Base-by-base conservation (phyloP, 2,113 vertebrate species). In the Carettochelys insculpta region DNA sequence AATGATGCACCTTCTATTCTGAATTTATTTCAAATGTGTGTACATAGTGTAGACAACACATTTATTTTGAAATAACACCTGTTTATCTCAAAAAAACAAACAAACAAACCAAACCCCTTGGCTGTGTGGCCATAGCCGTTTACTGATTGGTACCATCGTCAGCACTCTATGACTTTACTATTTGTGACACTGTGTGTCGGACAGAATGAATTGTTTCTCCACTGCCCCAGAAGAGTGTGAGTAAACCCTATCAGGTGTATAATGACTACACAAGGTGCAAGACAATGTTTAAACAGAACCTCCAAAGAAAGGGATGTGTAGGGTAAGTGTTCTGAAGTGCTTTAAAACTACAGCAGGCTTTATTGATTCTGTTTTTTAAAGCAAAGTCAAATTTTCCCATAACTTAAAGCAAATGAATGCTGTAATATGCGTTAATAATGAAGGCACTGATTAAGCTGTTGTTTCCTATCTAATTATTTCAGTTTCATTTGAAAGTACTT, bases 391-490 rank as follows among this genome's bases (percentile, higher is more conserved):
- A 52, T 61, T 73, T 93, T 85, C 77, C 6, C 58, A 20, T 71
- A 86, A 85, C 11, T 41, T 92, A 82, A 41, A 92, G 68, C 4
- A 91, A 47, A 91, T 93, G 20, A 61, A 71, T 82, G 90, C 86
- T 76, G 11, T 82, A 78, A 89, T 89, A 34, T 76, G 83, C 17
- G 83, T 84, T 76, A 77, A 50, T 91, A 47, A 80, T 85, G 65
- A 88, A 87, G 93, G 52, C 19, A 43, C 68, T 85, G 90, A 78
- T 75, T 85, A 88, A 80, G 16, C 24, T 61, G 54, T 9, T 80
- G 34, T 65, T 80, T 82, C 78, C 82, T 87, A 27, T 82, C 71
- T 83, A 93, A 89, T 90, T 93, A 47, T 83, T 94, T 89, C 89
- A 31, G 76, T n/a, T 86, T 82, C 52, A 27, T 84, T 94, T 73